phyloP scores from a whole-genome alignment of 2,113 vertebrate species.

The Ochotona curzoniae region DNA sequence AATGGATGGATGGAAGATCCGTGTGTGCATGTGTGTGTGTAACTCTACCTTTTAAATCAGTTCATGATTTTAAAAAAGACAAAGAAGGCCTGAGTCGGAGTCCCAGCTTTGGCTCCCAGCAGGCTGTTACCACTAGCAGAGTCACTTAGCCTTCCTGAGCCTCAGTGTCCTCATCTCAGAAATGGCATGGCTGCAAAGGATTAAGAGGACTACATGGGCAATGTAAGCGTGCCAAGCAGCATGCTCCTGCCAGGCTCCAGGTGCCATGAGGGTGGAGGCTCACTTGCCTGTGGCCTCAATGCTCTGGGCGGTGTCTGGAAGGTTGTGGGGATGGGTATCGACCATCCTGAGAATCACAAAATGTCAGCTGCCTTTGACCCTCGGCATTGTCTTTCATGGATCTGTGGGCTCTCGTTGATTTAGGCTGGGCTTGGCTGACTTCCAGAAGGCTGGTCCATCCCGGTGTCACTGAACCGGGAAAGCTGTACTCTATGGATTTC shows the following conservation, averaged over 20 bases:
- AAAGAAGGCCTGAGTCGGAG: background rate
- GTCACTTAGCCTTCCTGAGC: background rate
- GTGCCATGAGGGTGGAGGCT: background rate
- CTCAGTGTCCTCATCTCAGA: background rate
- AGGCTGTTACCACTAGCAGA: background rate
- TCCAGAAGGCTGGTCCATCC: background rate
- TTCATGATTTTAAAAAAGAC: too few relatives aligned
- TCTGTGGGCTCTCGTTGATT: background rate
- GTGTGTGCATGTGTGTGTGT: too few relatives aligned
- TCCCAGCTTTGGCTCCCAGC: background rate
- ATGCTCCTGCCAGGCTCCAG: rapidly evolving
- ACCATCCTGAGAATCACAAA: background rate
- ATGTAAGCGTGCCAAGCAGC: rapidly evolving
- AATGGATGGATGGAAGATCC: too few relatives aligned
- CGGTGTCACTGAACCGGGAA: too few relatives aligned
- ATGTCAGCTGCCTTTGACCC: background rate
- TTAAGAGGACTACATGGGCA: background rate
- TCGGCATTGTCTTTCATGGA: background rate
- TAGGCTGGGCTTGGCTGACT: background rate
- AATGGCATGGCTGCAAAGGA: background rate
- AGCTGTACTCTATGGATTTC: background rate
- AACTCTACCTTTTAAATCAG: too few relatives aligned
- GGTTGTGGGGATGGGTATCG: background rate
- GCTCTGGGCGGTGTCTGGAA: background rate
- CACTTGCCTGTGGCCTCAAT: background rate